Evolutionary conservation across 2,797 vertebrate species (phyloP).

Genomic region (Cetoscarus ocellatus): DNA sequence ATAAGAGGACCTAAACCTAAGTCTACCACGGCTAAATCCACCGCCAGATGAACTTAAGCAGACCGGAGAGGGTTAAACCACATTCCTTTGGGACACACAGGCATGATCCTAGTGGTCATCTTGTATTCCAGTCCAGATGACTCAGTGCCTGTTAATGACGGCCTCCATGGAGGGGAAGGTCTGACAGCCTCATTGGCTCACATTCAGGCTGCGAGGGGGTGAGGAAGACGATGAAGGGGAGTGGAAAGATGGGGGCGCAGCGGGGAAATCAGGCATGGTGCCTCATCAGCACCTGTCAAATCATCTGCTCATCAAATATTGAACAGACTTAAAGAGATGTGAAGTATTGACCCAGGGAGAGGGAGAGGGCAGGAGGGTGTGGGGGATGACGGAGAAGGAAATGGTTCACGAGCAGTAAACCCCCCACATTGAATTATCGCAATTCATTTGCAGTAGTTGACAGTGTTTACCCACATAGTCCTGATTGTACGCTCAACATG

Average conservation of each 20-base stretch:
- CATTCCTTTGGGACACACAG: too few relatives aligned
- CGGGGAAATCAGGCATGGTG: neutral
- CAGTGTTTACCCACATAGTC: neutral
- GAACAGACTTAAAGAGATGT: slow-evolving; percentile 35
- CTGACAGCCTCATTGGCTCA: slow-evolving; percentile 2
- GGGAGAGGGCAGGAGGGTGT: neutral
- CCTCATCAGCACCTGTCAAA: slow-evolving; percentile 52
- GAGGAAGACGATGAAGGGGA: neutral
- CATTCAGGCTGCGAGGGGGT: slow-evolving; percentile 1
- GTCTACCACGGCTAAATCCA: too few relatives aligned
- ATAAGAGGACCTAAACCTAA: too few relatives aligned
- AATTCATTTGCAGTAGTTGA: neutral
- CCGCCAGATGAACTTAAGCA: too few relatives aligned
- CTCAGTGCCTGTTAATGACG: slow-evolving; percentile 25
- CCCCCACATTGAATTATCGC: neutral
- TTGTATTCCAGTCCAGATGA: too few relatives aligned
- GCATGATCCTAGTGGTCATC: too few relatives aligned
- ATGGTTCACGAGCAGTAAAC: neutral
- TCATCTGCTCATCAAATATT: slow-evolving; percentile 55
- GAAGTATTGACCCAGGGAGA: slow-evolving; percentile 17
- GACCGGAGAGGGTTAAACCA: too few relatives aligned
- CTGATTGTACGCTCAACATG: too few relatives aligned
- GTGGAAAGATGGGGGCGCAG: neutral
- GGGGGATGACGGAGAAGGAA: neutral
- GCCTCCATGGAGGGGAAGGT: too few relatives aligned